A percentile compares a stretch with the other conserved stretches of the same genome.
Conservation (phyloP, 2,113 vertebrate species). For the Anolis carolinensis region DNA sequence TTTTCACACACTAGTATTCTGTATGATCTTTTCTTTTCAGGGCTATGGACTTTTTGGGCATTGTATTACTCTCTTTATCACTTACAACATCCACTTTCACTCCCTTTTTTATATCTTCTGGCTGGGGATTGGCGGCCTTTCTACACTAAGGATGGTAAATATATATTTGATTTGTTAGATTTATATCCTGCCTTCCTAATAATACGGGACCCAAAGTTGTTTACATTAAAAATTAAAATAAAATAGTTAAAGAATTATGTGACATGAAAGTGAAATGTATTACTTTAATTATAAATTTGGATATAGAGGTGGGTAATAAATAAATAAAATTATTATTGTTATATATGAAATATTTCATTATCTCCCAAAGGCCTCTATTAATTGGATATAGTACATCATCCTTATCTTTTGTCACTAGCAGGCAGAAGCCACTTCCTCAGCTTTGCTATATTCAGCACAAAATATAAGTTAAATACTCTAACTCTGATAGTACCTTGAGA, state of each 20-base stretch:
- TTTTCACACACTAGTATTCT: neutral
- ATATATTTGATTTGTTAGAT: no score
- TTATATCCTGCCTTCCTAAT: no score
- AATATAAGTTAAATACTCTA: neutral
- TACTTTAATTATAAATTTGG: no score
- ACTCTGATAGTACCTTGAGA: neutral
- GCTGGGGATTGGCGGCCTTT: conserved; percentile 90
- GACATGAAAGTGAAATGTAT: no score
- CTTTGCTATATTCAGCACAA: neutral
- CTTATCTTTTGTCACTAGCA: neutral
- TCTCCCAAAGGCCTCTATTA: neutral
- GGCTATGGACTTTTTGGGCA: conserved; percentile 97
- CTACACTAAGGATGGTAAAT: conserved; percentile 94
- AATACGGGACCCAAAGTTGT: no score
- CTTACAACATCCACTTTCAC: conserved; percentile 97
- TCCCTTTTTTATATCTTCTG: conserved; percentile 96
- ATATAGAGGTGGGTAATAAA: neutral
- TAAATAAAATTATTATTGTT: no score
- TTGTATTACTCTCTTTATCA: conserved; percentile 92
- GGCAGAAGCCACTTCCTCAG: neutral
- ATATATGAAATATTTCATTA: no score
- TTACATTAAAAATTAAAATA: no score
- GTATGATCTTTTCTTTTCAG: conserved; percentile 67
- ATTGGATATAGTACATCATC: neutral
- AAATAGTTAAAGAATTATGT: no score